Base-by-base conservation (phyloP, 2,113 vertebrate genomes). In the Tringa solitaria region DNA sequence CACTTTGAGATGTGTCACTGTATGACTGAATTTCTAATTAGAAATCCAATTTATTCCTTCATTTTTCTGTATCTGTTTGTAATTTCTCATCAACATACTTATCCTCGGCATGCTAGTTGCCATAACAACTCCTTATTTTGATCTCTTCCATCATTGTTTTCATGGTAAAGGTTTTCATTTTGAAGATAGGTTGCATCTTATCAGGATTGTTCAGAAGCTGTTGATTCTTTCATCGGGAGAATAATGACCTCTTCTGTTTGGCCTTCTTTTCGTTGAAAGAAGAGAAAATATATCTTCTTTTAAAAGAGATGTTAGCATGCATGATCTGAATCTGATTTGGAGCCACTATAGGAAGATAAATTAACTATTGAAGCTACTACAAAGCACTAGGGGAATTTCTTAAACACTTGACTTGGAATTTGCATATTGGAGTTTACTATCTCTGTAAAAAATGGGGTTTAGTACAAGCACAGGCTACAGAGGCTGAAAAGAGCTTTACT, bases 91-190 rank as follows among this genome's bases (percentile, higher is more conserved):
- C 67, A 87, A 82, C 28, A 21, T 43, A 33, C 45, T 92, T 83
- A 61, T 43, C 20, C 19, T 89, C 5, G 9, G 43, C 82, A 93
- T 94, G 37, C 9, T 48, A 75, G 85, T 95, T 97, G 32, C 74
- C 82, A 96, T 96, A 96, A 95, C 89, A 95, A 95, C 85, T 85
- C 9, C 43, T 87, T 93, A 75, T 69, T 96, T 96, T 83, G 83
- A 65, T 82, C 6, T 77, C 14, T 94, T 90, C n/a, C 20, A 26
- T 86, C 13, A 65, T 23, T 78, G 33, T 60, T 97, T 95, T 87
- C 4, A 12, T 73, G 4, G 22, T 59, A 64, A 75, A 87, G 9
- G 4, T 56, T 93, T 88, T 88, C n/a, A 41, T 28, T 45, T 81
- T 90, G 84, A 72, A 72, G 21, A 41, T 57, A 91, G 12, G n/a